Conservation (phyloP, 2,113 vertebrate genomes). For the Tetraodon nigroviridis region DNA sequence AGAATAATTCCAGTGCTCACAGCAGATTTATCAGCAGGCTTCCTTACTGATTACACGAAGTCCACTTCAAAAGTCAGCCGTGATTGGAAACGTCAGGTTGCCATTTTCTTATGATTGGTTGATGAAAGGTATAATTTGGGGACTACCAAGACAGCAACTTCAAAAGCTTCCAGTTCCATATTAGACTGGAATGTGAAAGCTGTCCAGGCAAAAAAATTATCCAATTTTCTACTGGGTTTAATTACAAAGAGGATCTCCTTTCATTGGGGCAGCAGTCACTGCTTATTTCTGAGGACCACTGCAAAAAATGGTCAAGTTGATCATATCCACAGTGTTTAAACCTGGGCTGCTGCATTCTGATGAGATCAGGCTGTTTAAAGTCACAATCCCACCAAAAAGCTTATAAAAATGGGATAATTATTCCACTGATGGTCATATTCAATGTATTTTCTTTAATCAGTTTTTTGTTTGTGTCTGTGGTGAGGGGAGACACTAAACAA, state of each 20-base stretch:
- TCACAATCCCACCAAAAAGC: too few relatives aligned
- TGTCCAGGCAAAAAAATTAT: conserved; percentile 71
- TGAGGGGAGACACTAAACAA: conserved; percentile 33
- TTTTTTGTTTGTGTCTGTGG: conserved; percentile 34
- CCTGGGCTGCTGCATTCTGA: conserved; percentile 37
- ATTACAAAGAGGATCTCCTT: conserved; percentile 73
- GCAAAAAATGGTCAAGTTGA: conserved; percentile 65
- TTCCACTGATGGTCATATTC: conserved; percentile 10
- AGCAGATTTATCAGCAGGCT: conserved; percentile 54
- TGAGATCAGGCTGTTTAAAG: conserved; percentile 3
- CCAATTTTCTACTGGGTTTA: conserved; percentile 75
- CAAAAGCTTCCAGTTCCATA: conserved; percentile 68
- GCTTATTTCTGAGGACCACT: conserved; percentile 61
- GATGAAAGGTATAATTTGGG: conserved; percentile 75
- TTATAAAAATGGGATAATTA: too few relatives aligned
- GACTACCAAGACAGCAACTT: conserved; percentile 64
- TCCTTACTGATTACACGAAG: conserved; percentile 52
- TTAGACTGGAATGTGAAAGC: conserved; percentile 74
- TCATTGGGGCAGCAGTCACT: conserved; percentile 65
- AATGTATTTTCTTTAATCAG: conserved; percentile 32
- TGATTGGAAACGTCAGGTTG: conserved; percentile 63
- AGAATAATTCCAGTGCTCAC: conserved; percentile 40
- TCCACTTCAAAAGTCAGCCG: conserved; percentile 45
- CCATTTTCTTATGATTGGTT: conserved; percentile 68
- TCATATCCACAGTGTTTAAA: conserved; percentile 57